These are phyloP conservation scores for Limnephilus rhombicus DNA, from an alignment of 2,888 invertebrate genomes.

Conservation along the genomic window DNA sequence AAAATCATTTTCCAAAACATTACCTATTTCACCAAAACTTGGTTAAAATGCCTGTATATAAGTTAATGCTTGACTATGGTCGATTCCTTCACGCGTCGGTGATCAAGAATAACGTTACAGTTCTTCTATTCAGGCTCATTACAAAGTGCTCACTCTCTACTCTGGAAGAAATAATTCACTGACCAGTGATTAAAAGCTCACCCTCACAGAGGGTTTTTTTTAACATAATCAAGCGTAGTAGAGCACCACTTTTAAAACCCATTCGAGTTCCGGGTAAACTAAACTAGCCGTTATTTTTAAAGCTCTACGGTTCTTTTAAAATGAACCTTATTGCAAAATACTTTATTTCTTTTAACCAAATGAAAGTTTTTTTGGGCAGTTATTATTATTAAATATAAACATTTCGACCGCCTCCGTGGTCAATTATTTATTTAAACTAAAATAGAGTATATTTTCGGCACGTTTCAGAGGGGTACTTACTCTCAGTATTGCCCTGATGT, in stretches of 20 bases:
- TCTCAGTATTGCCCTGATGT: too few species aligned
- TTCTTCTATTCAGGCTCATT: not conserved
- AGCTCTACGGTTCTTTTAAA: not conserved
- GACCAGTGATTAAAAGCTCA: slow-evolving; percentile 23
- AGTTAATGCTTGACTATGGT: not conserved
- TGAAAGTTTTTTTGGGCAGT: not conserved
- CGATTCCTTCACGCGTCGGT: slow-evolving; percentile 3
- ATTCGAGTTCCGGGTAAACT: not conserved
- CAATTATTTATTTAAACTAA: too few species aligned
- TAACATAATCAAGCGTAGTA: slow-evolving; percentile 23
- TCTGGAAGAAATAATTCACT: slow-evolving; percentile 32
- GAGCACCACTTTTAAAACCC: slow-evolving; percentile 6
- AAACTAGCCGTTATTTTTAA: not conserved
- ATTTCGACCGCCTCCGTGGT: too few species aligned
- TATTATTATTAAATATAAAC: not conserved
- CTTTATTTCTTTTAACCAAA: not conserved
- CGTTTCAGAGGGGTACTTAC: too few species aligned
- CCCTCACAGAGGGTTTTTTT: slow-evolving; percentile 36
- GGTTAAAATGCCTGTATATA: not conserved
- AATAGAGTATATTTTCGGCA: too few species aligned
- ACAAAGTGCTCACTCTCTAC: slow-evolving; percentile 12
- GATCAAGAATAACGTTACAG: not conserved
- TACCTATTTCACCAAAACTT: not conserved
- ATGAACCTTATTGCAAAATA: not conserved
- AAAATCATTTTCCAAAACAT: not conserved